Evolutionary conservation across 2,797 vertebrate genomes (phyloP).

Genomic region (Lerista edwardsae): DNA sequence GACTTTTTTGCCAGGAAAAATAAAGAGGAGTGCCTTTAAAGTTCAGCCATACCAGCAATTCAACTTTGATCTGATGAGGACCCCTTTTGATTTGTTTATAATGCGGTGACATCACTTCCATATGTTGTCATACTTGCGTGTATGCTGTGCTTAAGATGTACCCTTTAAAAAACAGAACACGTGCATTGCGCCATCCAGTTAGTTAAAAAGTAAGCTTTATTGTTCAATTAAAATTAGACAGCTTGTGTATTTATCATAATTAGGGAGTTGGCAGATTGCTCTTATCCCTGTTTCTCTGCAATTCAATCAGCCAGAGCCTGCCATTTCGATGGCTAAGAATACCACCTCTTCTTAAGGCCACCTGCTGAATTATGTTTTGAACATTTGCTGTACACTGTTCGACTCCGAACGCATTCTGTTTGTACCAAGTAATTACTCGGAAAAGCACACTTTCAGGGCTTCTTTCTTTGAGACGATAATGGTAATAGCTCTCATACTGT

Average conservation of each 20-base stretch:
- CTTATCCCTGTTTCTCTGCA: conserved; percentile 1
- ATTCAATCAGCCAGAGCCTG: neutral
- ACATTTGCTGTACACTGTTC: neutral
- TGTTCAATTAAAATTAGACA: conserved; percentile 8
- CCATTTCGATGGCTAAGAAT: neutral
- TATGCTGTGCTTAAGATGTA: neutral
- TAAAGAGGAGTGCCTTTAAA: neutral
- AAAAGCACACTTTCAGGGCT: conserved; percentile 4
- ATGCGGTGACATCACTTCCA: neutral
- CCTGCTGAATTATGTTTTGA: neutral
- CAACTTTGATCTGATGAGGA: neutral
- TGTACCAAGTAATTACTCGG: conserved; percentile 2
- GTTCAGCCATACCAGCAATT: neutral
- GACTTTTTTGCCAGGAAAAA: neutral
- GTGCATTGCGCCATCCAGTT: neutral
- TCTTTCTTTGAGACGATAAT: conserved; percentile 13
- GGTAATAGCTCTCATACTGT: conserved; percentile 7
- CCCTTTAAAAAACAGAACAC: neutral
- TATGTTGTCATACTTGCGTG: neutral
- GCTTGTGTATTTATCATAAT: conserved; percentile 18
- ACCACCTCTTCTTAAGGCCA: neutral
- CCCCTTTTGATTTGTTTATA: neutral
- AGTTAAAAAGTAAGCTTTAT: conserved; percentile 3
- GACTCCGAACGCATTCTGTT: neutral
- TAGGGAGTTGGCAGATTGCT: conserved; percentile 20